Base-by-base conservation (phyloP, 1,140 invertebrate genomes). In the Caenorhabditis tropicalis region DNA sequence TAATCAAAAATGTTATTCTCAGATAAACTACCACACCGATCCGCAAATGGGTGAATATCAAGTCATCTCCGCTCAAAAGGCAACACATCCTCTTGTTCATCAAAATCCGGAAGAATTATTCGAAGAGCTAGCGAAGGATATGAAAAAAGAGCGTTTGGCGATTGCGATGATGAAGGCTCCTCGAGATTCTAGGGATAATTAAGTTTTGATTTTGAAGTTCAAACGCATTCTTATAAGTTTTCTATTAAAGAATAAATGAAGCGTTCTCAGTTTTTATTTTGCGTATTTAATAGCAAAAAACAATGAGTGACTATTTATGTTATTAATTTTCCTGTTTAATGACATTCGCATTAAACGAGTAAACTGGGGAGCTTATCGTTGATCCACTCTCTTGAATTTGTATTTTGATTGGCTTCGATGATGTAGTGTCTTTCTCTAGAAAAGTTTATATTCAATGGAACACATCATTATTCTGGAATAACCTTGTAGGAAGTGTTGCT, bases 1-100 rank as follows among this genome's bases (percentile, higher is more conserved):
- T n/a, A n/a, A n/a, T n/a, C n/a, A n/a, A n/a, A n/a, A n/a, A n/a
- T n/a, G n/a, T n/a, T n/a, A n/a, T n/a, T n/a, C n/a, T 9, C 29
- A 82, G 81, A 65, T 82, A 31, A 56, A 82, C 46, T 82, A 82
- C 29, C 36, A 65, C 27, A 51, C 1, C 9, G 60, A 56, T 29
- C 43, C 60, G 0, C 39, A 58, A 43, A 60, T 58, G 6, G 36
- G 82, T 16, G 56, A 82, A 10, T 82, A 65, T 39, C 82, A 82
- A 70, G 19, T 82, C 3, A 82, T 82, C 1, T 48, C 82, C 12
- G 58, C 82, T n/a, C 24, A 43, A 49, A 82, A 82, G 74, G 27
- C 58, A 4, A 10, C 33, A 4, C n/a, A 43, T 4, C 36, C 65
- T 5, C n/a, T 74, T 7, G 19, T 12, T 3, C 36, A n/a, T 21